phyloP scores from a whole-genome alignment of 2,797 vertebrate species.

The Gymnothorax javanicus region DNA sequence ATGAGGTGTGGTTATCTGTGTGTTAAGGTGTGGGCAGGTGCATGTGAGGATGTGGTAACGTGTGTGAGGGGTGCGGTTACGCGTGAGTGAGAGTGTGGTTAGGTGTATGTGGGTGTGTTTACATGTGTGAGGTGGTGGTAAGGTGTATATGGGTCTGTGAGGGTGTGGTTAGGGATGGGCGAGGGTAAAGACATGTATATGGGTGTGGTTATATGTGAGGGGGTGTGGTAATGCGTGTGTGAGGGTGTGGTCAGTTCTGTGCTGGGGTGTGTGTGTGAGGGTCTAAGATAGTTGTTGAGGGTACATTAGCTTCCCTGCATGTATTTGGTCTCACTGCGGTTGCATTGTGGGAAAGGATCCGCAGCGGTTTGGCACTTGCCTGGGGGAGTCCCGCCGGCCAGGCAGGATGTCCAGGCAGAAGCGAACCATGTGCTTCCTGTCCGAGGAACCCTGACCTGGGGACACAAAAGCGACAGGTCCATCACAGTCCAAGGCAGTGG shows the following conservation, averaged over 20 bases:
- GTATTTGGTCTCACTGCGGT: too few species aligned
- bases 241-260: not conserved
- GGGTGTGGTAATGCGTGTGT: not conserved
- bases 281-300: not conserved
- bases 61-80: not conserved
- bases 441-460: not conserved
- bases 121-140: not conserved
- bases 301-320: too few species aligned
- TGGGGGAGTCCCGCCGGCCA: not conserved
- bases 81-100: not conserved
- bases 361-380: not conserved
- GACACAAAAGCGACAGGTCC: not conserved
- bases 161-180: too few species aligned
- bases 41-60: not conserved
- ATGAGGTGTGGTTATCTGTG: not conserved
- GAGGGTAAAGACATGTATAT: too few species aligned
- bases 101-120: not conserved
- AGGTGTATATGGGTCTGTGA: too few species aligned
- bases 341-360: not conserved
- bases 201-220: not conserved
- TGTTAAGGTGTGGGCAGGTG: not conserved
- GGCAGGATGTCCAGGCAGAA: not conserved
- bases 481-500: not conserved
- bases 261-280: not conserved
- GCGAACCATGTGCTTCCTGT: conserved; percentile 6